These are phyloP conservation scores for Ciconia boyciana DNA, from an alignment of 2,113 vertebrate genomes.

Conservation along the genomic window DNA sequence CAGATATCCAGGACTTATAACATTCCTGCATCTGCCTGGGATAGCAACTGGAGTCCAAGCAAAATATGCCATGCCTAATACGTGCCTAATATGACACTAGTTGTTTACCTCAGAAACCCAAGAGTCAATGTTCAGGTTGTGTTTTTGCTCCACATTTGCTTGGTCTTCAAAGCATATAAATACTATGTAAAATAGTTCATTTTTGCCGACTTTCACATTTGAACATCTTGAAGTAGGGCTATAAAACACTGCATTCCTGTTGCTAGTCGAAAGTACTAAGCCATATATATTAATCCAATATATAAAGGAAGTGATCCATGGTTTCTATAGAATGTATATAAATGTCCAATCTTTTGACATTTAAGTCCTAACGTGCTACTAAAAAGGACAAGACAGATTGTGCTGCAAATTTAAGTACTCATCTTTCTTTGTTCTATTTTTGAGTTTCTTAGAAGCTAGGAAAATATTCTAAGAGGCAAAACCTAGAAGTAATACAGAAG, in stretches of 20 bases:
- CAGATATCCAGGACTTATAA: neutral
- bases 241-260: neutral
- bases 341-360: neutral
- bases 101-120: neutral
- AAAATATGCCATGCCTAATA: neutral
- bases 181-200: neutral
- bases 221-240: neutral
- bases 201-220: neutral
- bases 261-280: neutral
- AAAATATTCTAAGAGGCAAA: neutral
- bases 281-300: neutral
- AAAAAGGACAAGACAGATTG: neutral
- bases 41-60: neutral
- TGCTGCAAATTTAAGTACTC: neutral
- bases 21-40: neutral
- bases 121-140: neutral
- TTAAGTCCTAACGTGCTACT: neutral
- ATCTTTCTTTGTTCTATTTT: neutral
- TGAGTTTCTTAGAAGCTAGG: neutral
- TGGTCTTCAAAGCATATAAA: neutral
- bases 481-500: neutral
- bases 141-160: neutral
- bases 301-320: neutral
- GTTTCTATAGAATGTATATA: neutral
- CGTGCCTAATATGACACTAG: neutral